Base-by-base conservation (phyloP, 1,140 invertebrate species). In the Muscidifurax raptorellus region DNA sequence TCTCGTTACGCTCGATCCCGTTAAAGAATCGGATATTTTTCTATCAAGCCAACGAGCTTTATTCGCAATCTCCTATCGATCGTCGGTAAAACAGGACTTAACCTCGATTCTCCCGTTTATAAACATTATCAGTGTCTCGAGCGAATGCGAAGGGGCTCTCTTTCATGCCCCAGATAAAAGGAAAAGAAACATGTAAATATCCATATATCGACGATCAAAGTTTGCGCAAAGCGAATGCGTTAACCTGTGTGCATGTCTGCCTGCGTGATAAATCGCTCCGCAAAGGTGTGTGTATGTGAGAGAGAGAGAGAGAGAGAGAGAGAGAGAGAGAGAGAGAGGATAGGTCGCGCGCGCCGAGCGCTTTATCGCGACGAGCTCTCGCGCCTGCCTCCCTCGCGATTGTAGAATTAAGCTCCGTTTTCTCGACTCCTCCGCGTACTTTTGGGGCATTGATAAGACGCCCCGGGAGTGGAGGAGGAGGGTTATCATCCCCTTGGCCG, bases 341-440 rank as follows among this genome's bases (percentile, higher is more conserved):
- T 52, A 52, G 74, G 32, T 44, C 47, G 36, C 32, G 67, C 79
- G 69, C 67, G 4, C 67, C 36, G 36, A 28, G 67, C 22, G 67
- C 72, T 74, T 22, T 75, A 75, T 82, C 72, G 47, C 67, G 27
- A 36, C 10, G 32, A 25, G 36, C 22, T 25, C 72, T 44, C n/a
- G 72, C 72, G 72, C 66, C 40, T 36, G 40, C 74, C 40, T 47
- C 18, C 12, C 72, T 27, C 32, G 40, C 64, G n/a, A 78, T 84
- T 71, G 52, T 84, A n/a, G 66, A 84, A 84, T 84, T 79, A 79
- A 84, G 64, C 59, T 28, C 72, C 81, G 66, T 79, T 84, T 79
- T 74, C 66, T 79, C 82, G 52, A 25, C 66, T 78, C 66, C 36
- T 25, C 25, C 25, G 52, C 52, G 81, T 77, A 83, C 81, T 83